Evolutionary conservation across 2,888 invertebrate genomes (phyloP).

Genomic region (Agriopis aurantiaria): DNA sequence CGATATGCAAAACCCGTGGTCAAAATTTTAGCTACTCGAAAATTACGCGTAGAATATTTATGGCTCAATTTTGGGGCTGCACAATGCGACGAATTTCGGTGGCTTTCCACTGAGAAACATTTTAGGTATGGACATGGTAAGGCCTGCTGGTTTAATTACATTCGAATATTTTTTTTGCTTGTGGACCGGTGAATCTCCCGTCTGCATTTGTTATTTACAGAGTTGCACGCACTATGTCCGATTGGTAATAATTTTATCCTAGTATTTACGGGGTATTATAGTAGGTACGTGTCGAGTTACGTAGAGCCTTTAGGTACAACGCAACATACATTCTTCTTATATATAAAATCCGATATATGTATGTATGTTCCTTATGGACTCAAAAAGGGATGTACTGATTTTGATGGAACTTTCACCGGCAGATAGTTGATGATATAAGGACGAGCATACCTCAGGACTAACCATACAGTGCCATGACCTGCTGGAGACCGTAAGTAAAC

Average conservation of each 20-base stretch:
- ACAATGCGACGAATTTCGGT: slow-evolving; percentile 72
- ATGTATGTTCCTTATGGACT: no score
- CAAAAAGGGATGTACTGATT: no score
- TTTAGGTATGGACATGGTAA: slow-evolving; percentile 67
- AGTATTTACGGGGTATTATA: no score
- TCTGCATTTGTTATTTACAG: slow-evolving; percentile 76
- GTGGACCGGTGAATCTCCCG: slow-evolving; percentile 60
- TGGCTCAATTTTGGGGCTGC: slow-evolving; percentile 75
- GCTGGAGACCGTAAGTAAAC: no score
- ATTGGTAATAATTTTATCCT: neutral
- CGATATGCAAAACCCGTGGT: slow-evolving; percentile 65
- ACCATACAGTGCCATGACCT: no score
- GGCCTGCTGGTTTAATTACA: slow-evolving; percentile 74
- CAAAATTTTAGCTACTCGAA: slow-evolving; percentile 60
- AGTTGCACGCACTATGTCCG: slow-evolving; percentile 12
- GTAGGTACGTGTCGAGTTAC: no score
- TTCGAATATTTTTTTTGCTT: slow-evolving; percentile 64
- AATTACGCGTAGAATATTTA: slow-evolving; percentile 81
- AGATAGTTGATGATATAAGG: no score
- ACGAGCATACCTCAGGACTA: no score
- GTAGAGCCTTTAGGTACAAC: no score
- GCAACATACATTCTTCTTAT: no score
- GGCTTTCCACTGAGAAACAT: slow-evolving; percentile 60
- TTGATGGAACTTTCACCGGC: no score
- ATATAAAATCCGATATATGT: no score